Conservation (phyloP, 2,797 vertebrate species). For the Aeoliscus strigatus region DNA sequence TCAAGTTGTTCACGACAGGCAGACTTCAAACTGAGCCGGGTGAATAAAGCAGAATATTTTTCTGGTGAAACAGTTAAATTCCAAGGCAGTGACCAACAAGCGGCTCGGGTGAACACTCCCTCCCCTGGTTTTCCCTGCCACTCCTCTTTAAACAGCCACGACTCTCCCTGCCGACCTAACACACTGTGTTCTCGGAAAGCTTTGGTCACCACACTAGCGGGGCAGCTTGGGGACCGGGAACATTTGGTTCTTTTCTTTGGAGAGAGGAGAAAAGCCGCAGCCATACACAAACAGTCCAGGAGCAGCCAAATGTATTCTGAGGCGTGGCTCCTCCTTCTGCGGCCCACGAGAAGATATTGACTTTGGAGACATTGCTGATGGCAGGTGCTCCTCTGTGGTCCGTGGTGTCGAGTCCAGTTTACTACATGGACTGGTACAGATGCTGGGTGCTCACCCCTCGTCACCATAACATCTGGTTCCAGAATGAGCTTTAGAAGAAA, state of each 20-base stretch:
- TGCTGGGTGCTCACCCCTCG: constrained; percentile 11
- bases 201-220: constrained; percentile 48
- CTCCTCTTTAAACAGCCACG: constrained; percentile 20
- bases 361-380: constrained; percentile 34
- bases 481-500: constrained; percentile 31
- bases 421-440: constrained; percentile 28
- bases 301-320: constrained; percentile 58
- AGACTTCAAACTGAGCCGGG: constrained; percentile 13
- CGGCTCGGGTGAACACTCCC: constrained; percentile 7
- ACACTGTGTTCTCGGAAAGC: constrained; percentile 56
- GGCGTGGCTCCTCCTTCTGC: constrained; percentile 38
- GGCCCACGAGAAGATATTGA: constrained; percentile 39
- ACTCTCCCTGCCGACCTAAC: constrained; percentile 13
- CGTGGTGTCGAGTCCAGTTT: constrained; percentile 43
- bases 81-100: constrained; percentile 43
- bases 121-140: constrained; percentile 22
- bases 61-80: constrained; percentile 24
- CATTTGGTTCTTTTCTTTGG: constrained; percentile 55
- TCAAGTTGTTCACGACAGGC: constrained; percentile 38
- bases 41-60: constrained; percentile 15
- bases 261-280: constrained; percentile 28
- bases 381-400: constrained; percentile 48
- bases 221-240: constrained; percentile 41
- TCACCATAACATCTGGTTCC: constrained; percentile 41
- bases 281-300: constrained; percentile 36